phyloP scores from a whole-genome alignment of 2,888 invertebrate species.

The Corbicula japonica region DNA sequence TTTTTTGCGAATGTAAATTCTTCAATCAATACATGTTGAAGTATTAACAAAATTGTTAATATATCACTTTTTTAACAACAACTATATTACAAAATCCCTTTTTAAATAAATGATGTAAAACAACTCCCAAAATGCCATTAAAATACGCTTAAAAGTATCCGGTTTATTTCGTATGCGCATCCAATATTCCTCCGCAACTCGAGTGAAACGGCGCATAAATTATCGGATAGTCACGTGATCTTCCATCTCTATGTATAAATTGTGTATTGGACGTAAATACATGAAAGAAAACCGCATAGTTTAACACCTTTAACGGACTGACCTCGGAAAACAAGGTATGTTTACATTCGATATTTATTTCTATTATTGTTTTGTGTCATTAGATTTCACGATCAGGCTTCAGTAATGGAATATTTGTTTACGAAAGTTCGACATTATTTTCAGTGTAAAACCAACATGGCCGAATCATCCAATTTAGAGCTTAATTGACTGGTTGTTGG shows the following conservation, averaged over 20 bases:
- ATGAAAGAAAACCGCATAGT: slow-evolving; percentile 14
- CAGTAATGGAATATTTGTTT: background rate
- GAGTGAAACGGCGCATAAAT: slow-evolving; percentile 58
- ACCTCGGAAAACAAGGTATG: slow-evolving; percentile 14
- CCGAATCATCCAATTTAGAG: slow-evolving; percentile 14
- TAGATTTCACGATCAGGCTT: background rate
- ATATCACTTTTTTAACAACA: background rate
- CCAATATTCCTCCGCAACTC: slow-evolving; percentile 38
- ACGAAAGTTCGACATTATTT: slow-evolving; percentile 8
- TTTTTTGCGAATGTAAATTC: background rate
- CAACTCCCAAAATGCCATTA: background rate
- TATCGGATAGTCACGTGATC: slow-evolving; percentile 50
- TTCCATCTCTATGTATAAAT: slow-evolving; percentile 27
- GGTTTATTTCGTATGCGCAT: slow-evolving; percentile 16
- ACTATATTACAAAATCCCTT: background rate
- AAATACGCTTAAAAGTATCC: background rate
- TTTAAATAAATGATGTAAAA: background rate
- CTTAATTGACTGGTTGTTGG: slow-evolving; percentile 15
- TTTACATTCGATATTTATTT: background rate
- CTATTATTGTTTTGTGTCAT: slow-evolving; percentile 6
- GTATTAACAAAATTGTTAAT: background rate
- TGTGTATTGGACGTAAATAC: slow-evolving; percentile 36
- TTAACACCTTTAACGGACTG: slow-evolving; percentile 7
- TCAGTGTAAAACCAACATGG: slow-evolving; percentile 30
- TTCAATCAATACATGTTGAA: background rate